These are phyloP conservation scores for Synanthedon formicaeformis DNA, from an alignment of 2,888 invertebrate genomes.

Conservation along the genomic window DNA sequence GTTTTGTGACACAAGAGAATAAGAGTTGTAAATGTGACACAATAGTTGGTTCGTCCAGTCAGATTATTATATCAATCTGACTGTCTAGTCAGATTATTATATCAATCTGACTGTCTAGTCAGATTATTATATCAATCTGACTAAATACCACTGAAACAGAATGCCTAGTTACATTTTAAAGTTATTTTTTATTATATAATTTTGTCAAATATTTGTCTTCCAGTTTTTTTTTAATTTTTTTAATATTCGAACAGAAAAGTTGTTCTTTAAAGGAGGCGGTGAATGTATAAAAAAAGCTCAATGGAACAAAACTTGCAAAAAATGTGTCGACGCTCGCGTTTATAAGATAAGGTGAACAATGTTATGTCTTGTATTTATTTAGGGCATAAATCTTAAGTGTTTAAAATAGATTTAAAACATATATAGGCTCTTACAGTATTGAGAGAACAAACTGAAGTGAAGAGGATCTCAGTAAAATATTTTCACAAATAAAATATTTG, in stretches of 20 bases:
- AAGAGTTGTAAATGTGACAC: no score
- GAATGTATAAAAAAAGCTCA: constrained; percentile 9
- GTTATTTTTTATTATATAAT: constrained; percentile 2
- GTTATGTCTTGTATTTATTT: constrained; percentile 53
- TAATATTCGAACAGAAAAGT: constrained; percentile 4
- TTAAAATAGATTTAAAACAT: constrained; percentile 21
- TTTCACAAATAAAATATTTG: constrained; percentile 33
- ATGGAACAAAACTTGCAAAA: constrained; percentile 48
- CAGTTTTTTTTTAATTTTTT: constrained; percentile 7
- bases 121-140: no score
- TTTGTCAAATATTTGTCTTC: constrained; percentile 25
- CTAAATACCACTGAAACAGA: not conserved
- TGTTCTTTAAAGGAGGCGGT: not conserved
- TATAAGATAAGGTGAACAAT: constrained; percentile 57
- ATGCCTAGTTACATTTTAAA: not conserved
- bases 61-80: no score
- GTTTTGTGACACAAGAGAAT: no score
- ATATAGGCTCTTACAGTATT: constrained; percentile 35
- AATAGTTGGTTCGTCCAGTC: no score
- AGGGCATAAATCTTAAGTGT: constrained; percentile 8
- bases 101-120: no score
- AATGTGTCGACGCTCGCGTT: constrained; percentile 49
- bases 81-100: no score
- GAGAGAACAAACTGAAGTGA: constrained; percentile 51
- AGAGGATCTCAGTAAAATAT: constrained; percentile 57